These are phyloP conservation scores for Corythucha ciliata DNA, from an alignment of 2,888 invertebrate genomes.

Conservation along the genomic window DNA sequence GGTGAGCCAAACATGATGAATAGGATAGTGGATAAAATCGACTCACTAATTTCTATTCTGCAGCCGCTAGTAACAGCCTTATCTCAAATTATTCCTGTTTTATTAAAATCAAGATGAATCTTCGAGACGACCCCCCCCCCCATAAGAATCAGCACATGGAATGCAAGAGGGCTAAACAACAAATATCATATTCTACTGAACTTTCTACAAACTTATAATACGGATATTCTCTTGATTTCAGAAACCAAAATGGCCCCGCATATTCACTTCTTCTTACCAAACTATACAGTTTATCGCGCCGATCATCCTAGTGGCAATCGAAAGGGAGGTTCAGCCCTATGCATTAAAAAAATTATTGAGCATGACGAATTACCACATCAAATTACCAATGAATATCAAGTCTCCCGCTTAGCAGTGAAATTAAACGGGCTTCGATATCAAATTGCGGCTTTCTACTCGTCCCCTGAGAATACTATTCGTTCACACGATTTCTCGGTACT, in stretches of 20 bases:
- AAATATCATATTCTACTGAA: not conserved
- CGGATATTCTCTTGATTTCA: constrained; percentile 1
- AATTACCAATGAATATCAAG: not conserved
- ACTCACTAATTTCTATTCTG: not conserved
- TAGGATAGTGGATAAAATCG: constrained; percentile 10
- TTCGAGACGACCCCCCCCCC: not conserved
- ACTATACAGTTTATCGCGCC: not conserved
- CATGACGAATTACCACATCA: constrained; percentile 1
- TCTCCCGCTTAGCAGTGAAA: not conserved
- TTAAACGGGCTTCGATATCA: not conserved
- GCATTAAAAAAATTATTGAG: not conserved
- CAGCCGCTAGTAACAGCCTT: not conserved
- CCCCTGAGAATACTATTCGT: not conserved
- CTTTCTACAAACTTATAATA: not conserved
- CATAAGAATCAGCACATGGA: constrained; percentile 10
- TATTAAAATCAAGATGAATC: not conserved
- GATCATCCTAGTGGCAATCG: constrained; percentile 7
- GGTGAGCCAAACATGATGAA: not conserved
- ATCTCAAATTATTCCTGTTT: not conserved
- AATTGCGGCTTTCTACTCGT: constrained; percentile 5
- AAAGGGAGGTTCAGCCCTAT: not conserved
- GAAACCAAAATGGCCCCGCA: constrained; percentile 12
- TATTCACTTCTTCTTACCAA: not conserved
- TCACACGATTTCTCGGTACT: not conserved
- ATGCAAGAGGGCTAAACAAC: not conserved